Evolutionary conservation across 2,888 invertebrate species (phyloP).

Genomic region (Agonopterix heracliana): DNA sequence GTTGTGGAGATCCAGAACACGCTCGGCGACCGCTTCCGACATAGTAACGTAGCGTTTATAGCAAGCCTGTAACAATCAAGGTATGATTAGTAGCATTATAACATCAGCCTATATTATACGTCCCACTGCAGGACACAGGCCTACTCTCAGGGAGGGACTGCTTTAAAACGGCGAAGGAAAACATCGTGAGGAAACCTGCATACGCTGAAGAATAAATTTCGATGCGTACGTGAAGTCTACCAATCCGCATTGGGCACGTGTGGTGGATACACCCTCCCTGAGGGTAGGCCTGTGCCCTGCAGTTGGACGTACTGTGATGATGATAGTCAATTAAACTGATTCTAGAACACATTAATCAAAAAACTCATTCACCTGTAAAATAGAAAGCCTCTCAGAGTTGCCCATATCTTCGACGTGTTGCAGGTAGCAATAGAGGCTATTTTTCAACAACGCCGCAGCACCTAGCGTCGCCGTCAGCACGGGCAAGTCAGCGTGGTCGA

Average conservation of each 20-base stretch:
- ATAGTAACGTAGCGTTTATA: slow-evolving; percentile 88
- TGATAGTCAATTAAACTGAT: too few relatives aligned
- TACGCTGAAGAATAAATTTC: too few relatives aligned
- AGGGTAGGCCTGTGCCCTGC: too few relatives aligned
- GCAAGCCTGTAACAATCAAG: slow-evolving; percentile 51
- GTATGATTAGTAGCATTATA: background rate
- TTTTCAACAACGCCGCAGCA: slow-evolving; percentile 86
- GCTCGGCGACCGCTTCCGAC: slow-evolving; percentile 89
- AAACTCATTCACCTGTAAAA: slow-evolving; percentile 42
- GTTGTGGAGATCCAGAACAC: slow-evolving; percentile 87
- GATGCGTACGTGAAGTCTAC: too few relatives aligned
- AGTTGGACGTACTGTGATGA: too few relatives aligned
- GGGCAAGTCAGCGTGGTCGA: slow-evolving; percentile 89
- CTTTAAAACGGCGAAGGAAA: too few relatives aligned
- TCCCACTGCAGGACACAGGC: too few relatives aligned
- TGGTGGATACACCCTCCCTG: too few relatives aligned
- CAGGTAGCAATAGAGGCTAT: slow-evolving; percentile 86
- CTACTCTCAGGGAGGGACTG: too few relatives aligned
- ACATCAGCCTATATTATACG: background rate
- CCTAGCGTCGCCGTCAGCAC: slow-evolving; percentile 88
- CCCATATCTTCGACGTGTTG: slow-evolving; percentile 74
- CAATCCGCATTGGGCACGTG: too few relatives aligned
- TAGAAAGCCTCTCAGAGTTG: slow-evolving; percentile 53
- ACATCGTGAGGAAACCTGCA: too few relatives aligned
- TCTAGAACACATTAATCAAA: too few relatives aligned